These are phyloP conservation scores for Actinopyga echinites DNA, from an alignment of 53 echinoderm and acorn worm genomes.

Conservation along the genomic window DNA sequence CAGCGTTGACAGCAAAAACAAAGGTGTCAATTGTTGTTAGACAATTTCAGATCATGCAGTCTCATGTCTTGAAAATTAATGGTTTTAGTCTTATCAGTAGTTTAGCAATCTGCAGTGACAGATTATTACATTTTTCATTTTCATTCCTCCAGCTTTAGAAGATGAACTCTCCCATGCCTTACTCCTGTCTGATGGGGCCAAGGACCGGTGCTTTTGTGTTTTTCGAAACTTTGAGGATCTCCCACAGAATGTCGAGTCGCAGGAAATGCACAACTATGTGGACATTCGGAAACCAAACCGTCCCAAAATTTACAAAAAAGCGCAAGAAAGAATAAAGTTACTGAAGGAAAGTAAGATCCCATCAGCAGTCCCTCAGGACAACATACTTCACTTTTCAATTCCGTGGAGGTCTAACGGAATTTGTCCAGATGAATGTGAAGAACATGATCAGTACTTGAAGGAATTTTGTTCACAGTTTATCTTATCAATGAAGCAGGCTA, in stretches of 20 bases:
- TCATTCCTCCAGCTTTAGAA: slow-evolving; percentile 73
- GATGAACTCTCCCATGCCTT: slow-evolving; percentile 81
- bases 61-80: neutral
- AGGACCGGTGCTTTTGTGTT: slow-evolving; percentile 81
- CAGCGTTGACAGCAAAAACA: neutral
- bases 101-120: neutral
- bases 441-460: slow-evolving; percentile 92
- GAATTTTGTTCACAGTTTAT: slow-evolving; percentile 81
- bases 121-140: neutral
- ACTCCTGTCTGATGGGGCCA: slow-evolving; percentile 69
- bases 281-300: slow-evolving; percentile 95
- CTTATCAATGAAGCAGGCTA: slow-evolving; percentile 80
- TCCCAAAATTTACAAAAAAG: slow-evolving; percentile 98
- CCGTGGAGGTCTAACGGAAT: slow-evolving; percentile 88
- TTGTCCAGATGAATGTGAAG: slow-evolving; percentile 69
- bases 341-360: slow-evolving; percentile 90
- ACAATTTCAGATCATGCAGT: neutral
- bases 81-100: too few relatives aligned
- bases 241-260: slow-evolving; percentile 93
- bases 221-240: slow-evolving; percentile 89
- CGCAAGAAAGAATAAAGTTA: slow-evolving; percentile 89
- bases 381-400: slow-evolving; percentile 79
- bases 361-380: slow-evolving; percentile 72
- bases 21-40: too few relatives aligned
- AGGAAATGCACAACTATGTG: slow-evolving; percentile 96